Percentiles rank a stretch among this genome's conserved stretches.
Evolutionary conservation across 1,140 invertebrate genomes (phyloP).

Genomic region (Elymnias hypermnestra): DNA sequence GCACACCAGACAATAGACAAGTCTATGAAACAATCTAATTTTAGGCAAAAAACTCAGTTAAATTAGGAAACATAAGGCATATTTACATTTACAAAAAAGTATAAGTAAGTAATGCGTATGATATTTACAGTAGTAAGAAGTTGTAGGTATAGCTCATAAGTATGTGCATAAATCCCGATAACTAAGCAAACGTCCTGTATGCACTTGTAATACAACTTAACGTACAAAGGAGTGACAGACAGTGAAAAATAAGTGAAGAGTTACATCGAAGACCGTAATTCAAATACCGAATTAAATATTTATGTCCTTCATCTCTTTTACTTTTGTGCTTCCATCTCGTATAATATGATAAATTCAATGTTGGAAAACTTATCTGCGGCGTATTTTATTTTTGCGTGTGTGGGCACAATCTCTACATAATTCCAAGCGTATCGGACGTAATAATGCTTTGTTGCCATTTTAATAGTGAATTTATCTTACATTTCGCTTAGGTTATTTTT

Average conservation of each 20-base stretch:
- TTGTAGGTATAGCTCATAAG: slow-evolving; percentile 32
- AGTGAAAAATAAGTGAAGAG: slow-evolving; percentile 58
- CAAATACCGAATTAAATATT: slow-evolving; percentile 57
- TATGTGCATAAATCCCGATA: slow-evolving; percentile 41
- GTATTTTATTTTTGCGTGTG: slow-evolving; percentile 21
- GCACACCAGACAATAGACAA: too few relatives aligned
- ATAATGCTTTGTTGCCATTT: slow-evolving; percentile 24
- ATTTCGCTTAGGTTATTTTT: slow-evolving; percentile 19
- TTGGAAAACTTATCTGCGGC: slow-evolving; percentile 17
- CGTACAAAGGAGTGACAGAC: slow-evolving; percentile 42
- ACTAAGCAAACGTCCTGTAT: slow-evolving; percentile 34
- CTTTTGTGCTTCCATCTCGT: slow-evolving; percentile 33
- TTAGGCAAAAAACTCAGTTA: too few relatives aligned
- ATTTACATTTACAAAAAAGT: too few relatives aligned
- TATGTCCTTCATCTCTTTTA: slow-evolving; percentile 40
- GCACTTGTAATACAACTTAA: slow-evolving; percentile 32
- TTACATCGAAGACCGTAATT: slow-evolving; percentile 41
- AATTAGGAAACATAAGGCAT: too few relatives aligned
- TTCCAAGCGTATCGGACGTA: slow-evolving; percentile 14
- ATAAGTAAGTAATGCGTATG: too few relatives aligned
- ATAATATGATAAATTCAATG: slow-evolving; percentile 36
- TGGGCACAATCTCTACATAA: slow-evolving; percentile 18
- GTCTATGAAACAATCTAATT: too few relatives aligned
- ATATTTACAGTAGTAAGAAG: too few relatives aligned
- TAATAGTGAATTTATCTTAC: slow-evolving; percentile 18